Evolutionary conservation across 2,113 vertebrate species (phyloP), one percentile per base, ranked within the genome.

Genomic region (Vimba vimba): DNA sequence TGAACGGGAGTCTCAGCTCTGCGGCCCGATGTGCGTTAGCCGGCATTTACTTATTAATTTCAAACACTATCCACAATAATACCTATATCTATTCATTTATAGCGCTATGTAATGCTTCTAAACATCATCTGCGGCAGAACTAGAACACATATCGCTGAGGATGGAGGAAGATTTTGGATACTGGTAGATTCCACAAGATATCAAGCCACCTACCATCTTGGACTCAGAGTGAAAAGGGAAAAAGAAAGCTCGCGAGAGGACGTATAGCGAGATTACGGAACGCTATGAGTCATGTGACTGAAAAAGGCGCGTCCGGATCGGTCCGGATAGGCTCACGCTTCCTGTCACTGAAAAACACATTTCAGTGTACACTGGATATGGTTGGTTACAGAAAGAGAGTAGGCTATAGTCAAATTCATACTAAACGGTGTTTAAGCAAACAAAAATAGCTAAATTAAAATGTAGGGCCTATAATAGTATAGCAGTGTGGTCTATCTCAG

Each of bases 181-280:
- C 69, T 66, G 57, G 6, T 45, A 71, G 17, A 36, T 33, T 33
- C 64, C 33, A 36, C 43, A 79, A 83, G 73, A 84, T 87, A 60
- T 45, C 19, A 12, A 25, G 0, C 0, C 4, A 95, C 95, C 94
- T 95, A 96, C 95, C 95, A 96, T 96, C 93, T 95, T 95, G 91
- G 92, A 92, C 88, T 94, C 93, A 88, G 90, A 91, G 87, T 90
- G 93, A 93, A 95, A 95, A 95, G 93, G 95, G 92, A 95, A 94
- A 94, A 93, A 92, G 93, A 94, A 93, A 86, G 94, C 93, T 95
- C 95, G 95, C 95, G 95, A 96, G 94, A 95, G 93, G 69, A 66
- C 66, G 10, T 88, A 88, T 12, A 23, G 33, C 84, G 89, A 91
- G 88, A 85, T 91, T 83, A 90, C 89, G 77, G 11, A 13, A 60